Base-by-base conservation (phyloP, 2,113 vertebrate species). In the Verasper variegatus region DNA sequence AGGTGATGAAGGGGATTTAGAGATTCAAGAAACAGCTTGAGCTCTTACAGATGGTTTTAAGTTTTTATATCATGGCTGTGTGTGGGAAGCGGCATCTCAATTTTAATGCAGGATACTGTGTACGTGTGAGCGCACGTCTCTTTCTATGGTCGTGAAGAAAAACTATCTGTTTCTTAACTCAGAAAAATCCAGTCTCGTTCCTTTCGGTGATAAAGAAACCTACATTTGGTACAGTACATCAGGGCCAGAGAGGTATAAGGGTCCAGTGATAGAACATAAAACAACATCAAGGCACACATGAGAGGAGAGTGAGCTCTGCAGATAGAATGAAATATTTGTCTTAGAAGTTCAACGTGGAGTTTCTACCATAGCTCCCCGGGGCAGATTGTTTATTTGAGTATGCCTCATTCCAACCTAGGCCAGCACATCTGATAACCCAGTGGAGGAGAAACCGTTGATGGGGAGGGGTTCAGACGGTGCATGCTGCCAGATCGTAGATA, bases 361-460 rank as follows among this genome's bases (percentile, higher is more conserved):
- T 82, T 86, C 86, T 70, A 58, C 54, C 17, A 2, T 72, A 64
- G 79, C 87, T 87, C 83, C 80, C 70, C 1, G 24, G 72, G 71
- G 82, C 64, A 76, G 68, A 52, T 51, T 92, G 86, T 91, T 92
- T 88, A 89, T 92, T 90, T 86, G 74, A 89, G 80, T 45, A 56
- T 81, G 74, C 76, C 85, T 90, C 88, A 87, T 89, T 84, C 88
- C 81, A 80, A 85, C 82, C 62, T 73, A 74, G 83, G 85, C 82
- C 76, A 68, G 85, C 81, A 73, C 78, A 88, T 92, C 86, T 91
- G 86, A 92, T 92, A 91, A 91, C 82, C 76, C 80, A 55, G 55
- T 17, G 61, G 80, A 82, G 78, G 74, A 84, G 88, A 84, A 76
- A 82, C 85, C 75, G 49, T 73, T 49, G 76, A 40, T 2, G 15